Evolutionary conservation across 2,888 invertebrate species (phyloP).

Genomic region (Drosophila nigricruria): DNA sequence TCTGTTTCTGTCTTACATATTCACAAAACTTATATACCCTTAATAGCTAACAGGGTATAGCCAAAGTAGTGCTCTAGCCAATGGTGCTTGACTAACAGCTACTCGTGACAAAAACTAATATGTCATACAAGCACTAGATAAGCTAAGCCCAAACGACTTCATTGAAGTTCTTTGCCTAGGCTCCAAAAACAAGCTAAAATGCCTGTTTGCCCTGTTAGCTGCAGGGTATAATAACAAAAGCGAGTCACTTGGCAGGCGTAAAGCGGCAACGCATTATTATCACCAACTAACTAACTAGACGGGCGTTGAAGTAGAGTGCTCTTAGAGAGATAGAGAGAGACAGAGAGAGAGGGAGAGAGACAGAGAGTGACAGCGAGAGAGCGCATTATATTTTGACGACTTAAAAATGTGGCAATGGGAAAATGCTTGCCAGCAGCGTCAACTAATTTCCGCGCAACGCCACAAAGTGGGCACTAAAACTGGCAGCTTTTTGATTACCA

Average conservation of each 20-base stretch:
- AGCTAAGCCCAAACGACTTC: not conserved
- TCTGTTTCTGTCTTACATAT: too few species aligned
- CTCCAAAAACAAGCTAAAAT: not conserved
- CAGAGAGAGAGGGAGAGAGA: not conserved
- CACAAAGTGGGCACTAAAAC: constrained; percentile 45
- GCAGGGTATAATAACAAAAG: constrained; percentile 27
- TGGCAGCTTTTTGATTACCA: constrained; percentile 43
- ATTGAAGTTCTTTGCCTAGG: not conserved
- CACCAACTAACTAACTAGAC: constrained; percentile 14
- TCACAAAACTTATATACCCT: not conserved
- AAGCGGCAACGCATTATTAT: constrained; percentile 35
- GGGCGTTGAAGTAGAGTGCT: not conserved
- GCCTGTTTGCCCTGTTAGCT: not conserved
- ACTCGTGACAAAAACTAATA: not conserved
- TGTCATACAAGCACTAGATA: not conserved
- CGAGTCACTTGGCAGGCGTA: constrained; percentile 30
- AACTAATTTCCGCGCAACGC: constrained; percentile 46
- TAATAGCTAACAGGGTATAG: not conserved
- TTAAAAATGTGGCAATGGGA: constrained; percentile 48
- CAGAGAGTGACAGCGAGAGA: too few species aligned
- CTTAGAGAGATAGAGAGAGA: not conserved
- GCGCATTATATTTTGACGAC: constrained; percentile 24
- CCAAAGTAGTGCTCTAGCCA: not conserved
- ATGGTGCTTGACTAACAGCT: constrained; percentile 1
- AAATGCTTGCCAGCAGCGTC: constrained; percentile 23